These are phyloP conservation scores for Amphiprion clarkii DNA, from an alignment of 2,797 vertebrate species.

Conservation along the genomic window DNA sequence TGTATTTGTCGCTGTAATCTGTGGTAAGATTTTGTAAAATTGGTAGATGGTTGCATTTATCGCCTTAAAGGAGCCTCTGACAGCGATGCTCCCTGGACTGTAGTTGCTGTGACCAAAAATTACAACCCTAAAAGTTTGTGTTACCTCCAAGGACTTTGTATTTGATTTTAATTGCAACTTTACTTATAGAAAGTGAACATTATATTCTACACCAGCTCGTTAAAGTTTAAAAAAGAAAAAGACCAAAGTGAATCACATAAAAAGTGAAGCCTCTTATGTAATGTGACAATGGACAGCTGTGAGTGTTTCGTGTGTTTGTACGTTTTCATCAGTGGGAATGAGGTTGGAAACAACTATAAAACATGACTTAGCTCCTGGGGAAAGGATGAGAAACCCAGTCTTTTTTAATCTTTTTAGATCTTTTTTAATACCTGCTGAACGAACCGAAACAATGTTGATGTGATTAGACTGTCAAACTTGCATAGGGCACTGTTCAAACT, in stretches of 20 bases:
- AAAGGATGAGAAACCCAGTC: constrained; percentile 52
- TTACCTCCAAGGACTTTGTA: not conserved
- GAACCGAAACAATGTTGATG: constrained; percentile 7
- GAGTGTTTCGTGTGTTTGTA: constrained; percentile 54
- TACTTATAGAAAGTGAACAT: constrained; percentile 13
- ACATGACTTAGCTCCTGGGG: constrained; percentile 40
- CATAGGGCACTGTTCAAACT: not conserved
- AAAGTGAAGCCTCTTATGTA: constrained; percentile 42
- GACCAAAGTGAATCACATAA: constrained; percentile 32
- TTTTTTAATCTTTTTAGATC: constrained; percentile 2
- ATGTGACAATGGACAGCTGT: constrained; percentile 32
- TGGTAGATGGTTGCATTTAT: too few species aligned
- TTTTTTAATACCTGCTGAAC: constrained; percentile 21
- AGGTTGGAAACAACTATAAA: constrained; percentile 70
- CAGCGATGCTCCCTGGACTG: not conserved
- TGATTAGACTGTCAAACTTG: constrained; percentile 1
- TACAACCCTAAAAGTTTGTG: not conserved
- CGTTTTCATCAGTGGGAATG: constrained; percentile 51
- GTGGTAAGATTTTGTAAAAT: too few species aligned
- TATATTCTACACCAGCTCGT: constrained; percentile 17
- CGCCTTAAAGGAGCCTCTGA: too few species aligned
- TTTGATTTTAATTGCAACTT: constrained; percentile 22
- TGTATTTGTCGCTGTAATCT: not conserved
- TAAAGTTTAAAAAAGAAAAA: constrained; percentile 5
- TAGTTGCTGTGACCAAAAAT: not conserved